Conservation (phyloP, 2,113 vertebrate genomes). For the Camelus bactrianus region DNA sequence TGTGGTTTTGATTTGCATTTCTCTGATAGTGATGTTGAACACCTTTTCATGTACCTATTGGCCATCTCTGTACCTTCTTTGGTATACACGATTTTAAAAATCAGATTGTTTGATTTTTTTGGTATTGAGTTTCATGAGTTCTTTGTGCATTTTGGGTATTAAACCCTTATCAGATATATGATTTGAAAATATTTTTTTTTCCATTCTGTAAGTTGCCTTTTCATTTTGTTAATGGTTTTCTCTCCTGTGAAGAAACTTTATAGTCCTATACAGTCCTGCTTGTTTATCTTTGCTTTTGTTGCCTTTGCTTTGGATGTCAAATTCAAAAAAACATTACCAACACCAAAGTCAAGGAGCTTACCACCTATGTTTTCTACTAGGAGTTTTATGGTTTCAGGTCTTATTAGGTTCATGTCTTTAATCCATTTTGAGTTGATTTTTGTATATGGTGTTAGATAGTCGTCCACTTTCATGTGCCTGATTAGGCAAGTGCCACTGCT, state of each 20-base stretch:
- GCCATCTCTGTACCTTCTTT: neutral
- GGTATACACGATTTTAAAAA: neutral
- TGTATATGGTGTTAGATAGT: neutral
- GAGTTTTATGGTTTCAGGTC: neutral
- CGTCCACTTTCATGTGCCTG: no score
- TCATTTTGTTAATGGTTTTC: neutral
- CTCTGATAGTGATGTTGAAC: neutral
- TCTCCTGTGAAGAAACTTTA: neutral
- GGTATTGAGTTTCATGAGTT: neutral
- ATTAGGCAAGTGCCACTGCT: no score
- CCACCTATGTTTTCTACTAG: neutral
- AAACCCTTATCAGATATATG: neutral
- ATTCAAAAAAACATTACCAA: no score
- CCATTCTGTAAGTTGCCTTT: neutral
- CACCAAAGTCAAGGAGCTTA: no score
- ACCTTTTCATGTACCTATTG: neutral
- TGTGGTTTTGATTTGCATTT: neutral
- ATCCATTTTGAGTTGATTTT: neutral
- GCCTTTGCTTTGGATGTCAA: no score
- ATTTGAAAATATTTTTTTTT: neutral
- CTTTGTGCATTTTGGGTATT: neutral
- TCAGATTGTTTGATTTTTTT: neutral
- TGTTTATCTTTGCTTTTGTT: neutral
- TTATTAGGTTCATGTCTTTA: neutral
- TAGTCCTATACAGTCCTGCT: neutral